Percentiles rank a stretch among this genome's conserved stretches.
phyloP scores from a whole-genome alignment of 1,140 invertebrate genomes.

The Psix sp. region DNA sequence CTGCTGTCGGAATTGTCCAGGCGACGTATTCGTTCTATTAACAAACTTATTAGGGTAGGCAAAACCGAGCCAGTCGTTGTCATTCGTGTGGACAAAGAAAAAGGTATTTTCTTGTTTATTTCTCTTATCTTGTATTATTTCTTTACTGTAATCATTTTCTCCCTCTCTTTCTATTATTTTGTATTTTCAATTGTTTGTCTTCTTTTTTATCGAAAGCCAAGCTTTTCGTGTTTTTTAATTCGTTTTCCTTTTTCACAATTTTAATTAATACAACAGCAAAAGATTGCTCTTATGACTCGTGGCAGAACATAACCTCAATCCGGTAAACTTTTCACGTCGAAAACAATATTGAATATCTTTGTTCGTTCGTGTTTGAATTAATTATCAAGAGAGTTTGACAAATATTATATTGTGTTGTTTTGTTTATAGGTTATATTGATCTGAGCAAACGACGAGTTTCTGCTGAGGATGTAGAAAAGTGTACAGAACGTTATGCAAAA shows the following conservation, averaged over 20 bases:
- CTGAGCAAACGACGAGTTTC: constrained; percentile 99
- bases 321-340: too few species aligned
- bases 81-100: constrained; percentile 99
- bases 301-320: too few species aligned
- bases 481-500: constrained; percentile 98
- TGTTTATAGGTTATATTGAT: constrained; percentile 94
- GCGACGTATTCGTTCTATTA: constrained; percentile 98
- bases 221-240: too few species aligned
- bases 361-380: too few species aligned
- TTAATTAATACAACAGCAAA: too few species aligned
- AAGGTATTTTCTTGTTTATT: constrained; percentile 82
- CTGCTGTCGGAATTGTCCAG: constrained; percentile 96
- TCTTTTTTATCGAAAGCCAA: too few species aligned
- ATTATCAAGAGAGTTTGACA: too few species aligned
- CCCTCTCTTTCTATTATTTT: background rate
- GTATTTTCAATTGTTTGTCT: background rate
- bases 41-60: constrained; percentile 98
- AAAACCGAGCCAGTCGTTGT: constrained; percentile 99
- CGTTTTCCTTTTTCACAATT: too few species aligned
- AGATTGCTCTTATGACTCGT: too few species aligned
- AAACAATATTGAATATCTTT: too few species aligned
- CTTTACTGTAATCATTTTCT: background rate
- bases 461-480: constrained; percentile 97
- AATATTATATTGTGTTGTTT: constrained; percentile 4
- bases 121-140: background rate